phyloP scores from a whole-genome alignment of 2,888 invertebrate species.

The Drosophila sordidapex region DNA sequence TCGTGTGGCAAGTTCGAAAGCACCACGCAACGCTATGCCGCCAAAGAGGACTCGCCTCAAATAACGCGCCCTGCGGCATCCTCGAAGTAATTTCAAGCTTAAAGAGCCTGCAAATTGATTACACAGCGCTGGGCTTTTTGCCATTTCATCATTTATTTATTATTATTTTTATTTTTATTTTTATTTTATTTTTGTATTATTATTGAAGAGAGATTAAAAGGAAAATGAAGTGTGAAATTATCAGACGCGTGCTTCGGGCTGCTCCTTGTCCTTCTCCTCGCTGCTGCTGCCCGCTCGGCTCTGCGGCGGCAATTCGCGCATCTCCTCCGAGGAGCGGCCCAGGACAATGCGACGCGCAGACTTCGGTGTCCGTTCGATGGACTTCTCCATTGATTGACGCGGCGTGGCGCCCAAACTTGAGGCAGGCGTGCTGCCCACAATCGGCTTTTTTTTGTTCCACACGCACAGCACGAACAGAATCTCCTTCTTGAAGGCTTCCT shows the following conservation, averaged over 20 bases:
- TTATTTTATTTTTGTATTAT: background rate
- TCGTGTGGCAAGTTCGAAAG: constrained; percentile 59
- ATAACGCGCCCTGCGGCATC: constrained; percentile 45
- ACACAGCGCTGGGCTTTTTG: constrained; percentile 35
- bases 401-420: constrained; percentile 71
- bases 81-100: constrained; percentile 75
- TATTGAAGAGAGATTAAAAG: constrained; percentile 32
- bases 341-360: constrained; percentile 57
- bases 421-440: constrained; percentile 56
- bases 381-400: constrained; percentile 65
- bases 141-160: constrained; percentile 8
- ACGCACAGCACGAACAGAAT: constrained; percentile 74
- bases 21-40: constrained; percentile 49
- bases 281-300: constrained; percentile 13
- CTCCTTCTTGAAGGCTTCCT: constrained; percentile 71
- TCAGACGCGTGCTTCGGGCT: constrained; percentile 36
- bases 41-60: constrained; percentile 4
- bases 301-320: constrained; percentile 60
- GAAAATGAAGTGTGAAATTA: constrained; percentile 8
- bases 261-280: constrained; percentile 5
- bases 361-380: constrained; percentile 67
- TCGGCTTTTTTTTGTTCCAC: constrained; percentile 81
- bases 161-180: background rate
- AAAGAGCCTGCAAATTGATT: constrained; percentile 73
- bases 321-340: constrained; percentile 64